Evolutionary conservation across 2,888 invertebrate genomes (phyloP), one percentile per base, ranked within the genome.

Genomic region (Argyresthia albistria): DNA sequence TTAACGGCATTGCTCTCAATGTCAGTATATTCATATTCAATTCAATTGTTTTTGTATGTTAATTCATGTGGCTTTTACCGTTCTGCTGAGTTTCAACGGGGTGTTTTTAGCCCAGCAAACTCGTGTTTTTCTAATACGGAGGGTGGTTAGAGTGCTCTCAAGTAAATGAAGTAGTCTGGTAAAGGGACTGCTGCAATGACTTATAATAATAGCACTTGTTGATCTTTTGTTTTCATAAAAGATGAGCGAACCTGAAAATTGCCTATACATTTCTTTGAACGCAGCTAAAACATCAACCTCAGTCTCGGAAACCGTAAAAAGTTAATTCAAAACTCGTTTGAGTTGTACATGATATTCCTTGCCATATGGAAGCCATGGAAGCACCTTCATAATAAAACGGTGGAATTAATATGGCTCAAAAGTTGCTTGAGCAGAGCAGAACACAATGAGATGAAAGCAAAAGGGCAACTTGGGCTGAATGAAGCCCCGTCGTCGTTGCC

Each of bases 391-490:
- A 25, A 4, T 70, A 65, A 63, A 74, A 74, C 80, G 73, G 70
- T 69, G 74, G 71, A 80, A 80, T 84, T 82, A 84, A 83, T 83
- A 81, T 76, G 76, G 75, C 45, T 79, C 82, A 73, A 81, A 83
- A 80, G 80, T 81, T 79, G 67, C 36, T 45, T 66, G 61, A n/a
- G n/a, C n/a, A 65, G 65, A 66, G 64, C 64, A 64, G 64, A 66
- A 61, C 69, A 83, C 84, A 83, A 86, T 80, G 77, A 75, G 76
- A 79, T 82, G 84, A 81, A 81, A 81, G 79, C 73, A 75, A 79
- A 76, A 76, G 76, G 73, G 70, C 70, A 71, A 75, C 68, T 71
- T 68, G 46, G 73, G 71, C 67, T 76, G 80, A 75, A 79, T 80
- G 80, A 80, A 76, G 76, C 80, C 76, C 61, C 67, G 72, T 65